phyloP scores from a whole-genome alignment of 1,140 invertebrate species.

The Aphis craccivora region DNA sequence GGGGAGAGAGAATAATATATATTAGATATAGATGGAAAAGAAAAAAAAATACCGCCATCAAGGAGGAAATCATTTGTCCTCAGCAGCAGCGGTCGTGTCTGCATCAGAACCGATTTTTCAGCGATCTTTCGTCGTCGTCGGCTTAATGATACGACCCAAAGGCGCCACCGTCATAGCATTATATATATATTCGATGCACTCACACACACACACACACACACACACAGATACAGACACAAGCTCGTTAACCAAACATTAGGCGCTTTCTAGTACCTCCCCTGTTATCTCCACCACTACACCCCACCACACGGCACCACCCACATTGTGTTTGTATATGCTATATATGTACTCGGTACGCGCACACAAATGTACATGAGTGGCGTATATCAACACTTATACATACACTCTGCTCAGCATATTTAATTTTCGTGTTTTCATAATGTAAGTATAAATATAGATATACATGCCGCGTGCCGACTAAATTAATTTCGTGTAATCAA shows the following conservation, averaged over 20 bases:
- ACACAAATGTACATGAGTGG: not conserved
- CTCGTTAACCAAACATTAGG: conserved; percentile 58
- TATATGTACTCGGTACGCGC: not conserved
- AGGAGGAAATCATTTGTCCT: conserved; percentile 53
- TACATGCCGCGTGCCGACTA: not conserved
- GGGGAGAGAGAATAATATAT: not conserved
- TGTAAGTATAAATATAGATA: not conserved
- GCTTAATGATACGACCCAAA: conserved; percentile 57
- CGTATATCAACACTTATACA: not conserved
- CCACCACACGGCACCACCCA: not conserved
- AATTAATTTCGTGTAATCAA: conserved; percentile 57
- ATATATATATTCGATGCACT: not conserved
- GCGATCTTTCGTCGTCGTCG: conserved; percentile 45
- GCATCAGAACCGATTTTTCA: conserved; percentile 45
- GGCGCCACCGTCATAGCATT: conserved; percentile 23
- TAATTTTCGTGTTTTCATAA: conserved; percentile 50
- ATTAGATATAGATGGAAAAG: conserved; percentile 11
- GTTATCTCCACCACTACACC: not conserved
- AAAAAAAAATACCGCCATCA: conserved; percentile 51
- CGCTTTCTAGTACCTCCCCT: conserved; percentile 29
- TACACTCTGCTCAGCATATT: conserved; percentile 31
- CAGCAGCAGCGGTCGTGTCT: not conserved
- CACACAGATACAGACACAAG: not conserved
- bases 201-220: not conserved
- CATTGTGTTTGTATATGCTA: not conserved